These are phyloP conservation scores for Entomyzon cyanotis DNA, from an alignment of 2,113 vertebrate genomes.

Conservation along the genomic window DNA sequence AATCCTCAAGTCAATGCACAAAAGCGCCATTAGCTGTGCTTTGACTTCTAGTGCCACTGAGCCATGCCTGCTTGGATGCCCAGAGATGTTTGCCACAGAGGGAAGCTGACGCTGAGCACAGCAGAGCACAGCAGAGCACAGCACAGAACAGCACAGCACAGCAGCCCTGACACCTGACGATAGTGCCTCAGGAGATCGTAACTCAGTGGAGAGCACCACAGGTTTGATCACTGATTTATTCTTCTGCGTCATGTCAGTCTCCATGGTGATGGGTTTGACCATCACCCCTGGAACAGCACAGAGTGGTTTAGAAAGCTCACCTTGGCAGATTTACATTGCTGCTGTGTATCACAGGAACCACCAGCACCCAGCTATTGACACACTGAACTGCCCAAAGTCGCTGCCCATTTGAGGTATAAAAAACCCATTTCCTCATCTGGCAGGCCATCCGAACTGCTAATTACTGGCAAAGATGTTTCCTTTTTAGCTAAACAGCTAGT, in stretches of 20 bases:
- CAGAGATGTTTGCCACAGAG: not conserved
- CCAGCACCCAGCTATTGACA: not conserved
- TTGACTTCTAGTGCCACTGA: not conserved
- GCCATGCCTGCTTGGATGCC: not conserved
- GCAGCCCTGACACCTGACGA: not conserved
- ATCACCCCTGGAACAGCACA: not conserved
- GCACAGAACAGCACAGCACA: too few species aligned
- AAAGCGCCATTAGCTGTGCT: not conserved
- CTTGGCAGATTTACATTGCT: not conserved
- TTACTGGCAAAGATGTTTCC: not conserved
- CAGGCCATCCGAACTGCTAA: not conserved
- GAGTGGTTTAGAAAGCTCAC: not conserved
- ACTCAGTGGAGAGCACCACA: not conserved
- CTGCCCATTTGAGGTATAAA: not conserved
- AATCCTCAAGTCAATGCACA: not conserved
- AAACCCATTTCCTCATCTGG: not conserved
- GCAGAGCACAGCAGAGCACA: not conserved
- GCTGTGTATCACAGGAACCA: not conserved
- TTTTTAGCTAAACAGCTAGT: not conserved
- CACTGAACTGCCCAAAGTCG: fast-evolving
- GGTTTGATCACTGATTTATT: constrained; percentile 38
- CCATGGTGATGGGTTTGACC: constrained; percentile 50
- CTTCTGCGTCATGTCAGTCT: constrained; percentile 33
- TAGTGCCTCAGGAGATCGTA: not conserved
- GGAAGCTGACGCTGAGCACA: not conserved